These are phyloP conservation scores for Lasiurus borealis DNA, from an alignment of 2,113 vertebrate genomes.

Conservation along the genomic window DNA sequence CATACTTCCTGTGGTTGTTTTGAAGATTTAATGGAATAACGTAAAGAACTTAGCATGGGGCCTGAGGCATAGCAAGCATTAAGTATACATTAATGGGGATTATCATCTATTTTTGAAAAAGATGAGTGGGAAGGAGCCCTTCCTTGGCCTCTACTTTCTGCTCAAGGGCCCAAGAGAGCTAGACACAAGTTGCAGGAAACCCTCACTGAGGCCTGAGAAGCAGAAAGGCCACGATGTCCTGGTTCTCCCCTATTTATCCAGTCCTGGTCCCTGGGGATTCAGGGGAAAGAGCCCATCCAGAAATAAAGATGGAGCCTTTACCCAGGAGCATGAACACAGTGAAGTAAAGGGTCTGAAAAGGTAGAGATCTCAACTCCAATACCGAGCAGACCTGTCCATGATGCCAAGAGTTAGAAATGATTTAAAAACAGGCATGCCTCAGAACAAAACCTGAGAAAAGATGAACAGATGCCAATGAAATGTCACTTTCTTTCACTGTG, in stretches of 20 bases:
- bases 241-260: neutral
- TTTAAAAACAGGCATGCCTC: conserved; percentile 34
- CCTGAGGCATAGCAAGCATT: neutral
- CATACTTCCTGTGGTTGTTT: neutral
- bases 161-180: neutral
- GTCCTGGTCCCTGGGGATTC: neutral
- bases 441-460: conserved; percentile 41
- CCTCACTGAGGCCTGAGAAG: neutral
- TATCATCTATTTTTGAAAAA: neutral
- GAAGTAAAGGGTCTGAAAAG: neutral
- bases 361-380: neutral
- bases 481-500: conserved; percentile 29
- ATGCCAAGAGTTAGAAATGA: neutral
- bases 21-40: neutral
- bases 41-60: neutral
- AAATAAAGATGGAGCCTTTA: neutral
- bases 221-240: neutral
- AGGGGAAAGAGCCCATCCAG: neutral
- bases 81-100: neutral
- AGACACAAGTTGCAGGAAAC: neutral
- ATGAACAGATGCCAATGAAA: conserved; percentile 41
- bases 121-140: neutral
- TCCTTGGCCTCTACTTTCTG: neutral
- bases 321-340: neutral
- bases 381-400: neutral